Conservation (phyloP, 2,888 invertebrate species). For the Anoplius nigerrimus region DNA sequence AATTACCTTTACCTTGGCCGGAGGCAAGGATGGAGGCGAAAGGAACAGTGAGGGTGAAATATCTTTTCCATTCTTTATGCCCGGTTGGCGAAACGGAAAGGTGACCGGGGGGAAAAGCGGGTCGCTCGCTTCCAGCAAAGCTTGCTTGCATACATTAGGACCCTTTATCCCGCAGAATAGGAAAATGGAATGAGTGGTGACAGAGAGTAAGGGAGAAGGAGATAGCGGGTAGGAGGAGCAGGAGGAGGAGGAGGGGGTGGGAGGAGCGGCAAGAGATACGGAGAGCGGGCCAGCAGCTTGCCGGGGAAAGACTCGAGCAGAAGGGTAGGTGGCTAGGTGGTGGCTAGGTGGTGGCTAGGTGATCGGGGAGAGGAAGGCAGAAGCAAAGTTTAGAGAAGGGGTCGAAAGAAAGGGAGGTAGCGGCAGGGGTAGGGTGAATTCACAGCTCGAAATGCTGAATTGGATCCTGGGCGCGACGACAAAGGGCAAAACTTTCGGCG, state of each 20-base stretch:
- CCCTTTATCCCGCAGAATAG: conserved; percentile 39
- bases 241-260: conserved; percentile 18
- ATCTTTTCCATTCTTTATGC: conserved; percentile 50
- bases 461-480: conserved; percentile 31
- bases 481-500: conserved; percentile 32
- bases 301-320: too few species aligned
- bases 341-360: conserved; percentile 9
- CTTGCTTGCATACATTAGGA: conserved; percentile 47
- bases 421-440: conserved; percentile 8
- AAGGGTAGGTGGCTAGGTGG: conserved; percentile 4
- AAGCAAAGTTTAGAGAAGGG: conserved; percentile 14
- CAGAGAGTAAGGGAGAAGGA: conserved; percentile 3
- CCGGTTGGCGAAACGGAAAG: conserved; percentile 37
- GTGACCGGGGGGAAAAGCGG: conserved; percentile 31
- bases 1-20: conserved; percentile 31
- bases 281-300: conserved; percentile 16
- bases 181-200: conserved; percentile 30
- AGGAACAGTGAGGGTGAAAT: conserved; percentile 42
- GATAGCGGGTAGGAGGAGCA: neutral
- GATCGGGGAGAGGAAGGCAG: conserved; percentile 22
- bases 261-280: conserved; percentile 15
- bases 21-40: conserved; percentile 30
- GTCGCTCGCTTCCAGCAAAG: conserved; percentile 44
- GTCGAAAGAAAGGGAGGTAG: conserved; percentile 23
- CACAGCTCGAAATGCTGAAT: conserved; percentile 39